Evolutionary conservation across 1,140 invertebrate species (phyloP).

Genomic region (Drosophila busckii): DNA sequence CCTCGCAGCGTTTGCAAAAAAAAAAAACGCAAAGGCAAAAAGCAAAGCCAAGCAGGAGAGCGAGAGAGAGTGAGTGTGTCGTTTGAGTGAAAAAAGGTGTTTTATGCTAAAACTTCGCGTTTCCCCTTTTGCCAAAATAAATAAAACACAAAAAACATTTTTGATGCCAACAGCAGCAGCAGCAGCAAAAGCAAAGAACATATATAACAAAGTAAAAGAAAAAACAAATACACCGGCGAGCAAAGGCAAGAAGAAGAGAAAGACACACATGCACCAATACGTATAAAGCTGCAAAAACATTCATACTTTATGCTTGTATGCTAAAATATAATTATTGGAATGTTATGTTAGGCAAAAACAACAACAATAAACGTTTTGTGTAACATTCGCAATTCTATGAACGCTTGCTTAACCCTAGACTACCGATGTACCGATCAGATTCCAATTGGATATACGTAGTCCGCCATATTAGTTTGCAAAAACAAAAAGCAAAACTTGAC

Average conservation of each 20-base stretch:
- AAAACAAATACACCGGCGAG: conserved; percentile 25
- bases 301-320: not conserved
- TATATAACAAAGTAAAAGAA: conserved; percentile 7
- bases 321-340: not conserved
- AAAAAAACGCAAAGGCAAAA: conserved; percentile 20
- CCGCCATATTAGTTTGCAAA: conserved; percentile 5
- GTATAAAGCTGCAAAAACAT: not conserved
- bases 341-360: not conserved
- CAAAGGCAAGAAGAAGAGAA: conserved; percentile 15
- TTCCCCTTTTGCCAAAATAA: not conserved
- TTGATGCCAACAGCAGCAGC: conserved; percentile 2
- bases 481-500: not conserved
- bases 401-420: conserved; percentile 23
- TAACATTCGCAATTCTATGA: conserved; percentile 17
- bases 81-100: conserved; percentile 52
- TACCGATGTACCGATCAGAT: not conserved
- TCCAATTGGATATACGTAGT: conserved; percentile 5
- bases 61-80: conserved; percentile 29
- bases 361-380: not conserved
- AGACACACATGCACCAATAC: not conserved
- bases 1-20: conserved; percentile 64
- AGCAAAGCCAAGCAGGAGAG: conserved; percentile 34
- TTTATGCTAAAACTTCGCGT: conserved; percentile 24
- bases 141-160: not conserved
- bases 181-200: conserved; percentile 5